Evolutionary conservation across 2,113 vertebrate species (phyloP), one percentile per base, ranked within the genome.

Genomic region (Acanthisitta chloris): DNA sequence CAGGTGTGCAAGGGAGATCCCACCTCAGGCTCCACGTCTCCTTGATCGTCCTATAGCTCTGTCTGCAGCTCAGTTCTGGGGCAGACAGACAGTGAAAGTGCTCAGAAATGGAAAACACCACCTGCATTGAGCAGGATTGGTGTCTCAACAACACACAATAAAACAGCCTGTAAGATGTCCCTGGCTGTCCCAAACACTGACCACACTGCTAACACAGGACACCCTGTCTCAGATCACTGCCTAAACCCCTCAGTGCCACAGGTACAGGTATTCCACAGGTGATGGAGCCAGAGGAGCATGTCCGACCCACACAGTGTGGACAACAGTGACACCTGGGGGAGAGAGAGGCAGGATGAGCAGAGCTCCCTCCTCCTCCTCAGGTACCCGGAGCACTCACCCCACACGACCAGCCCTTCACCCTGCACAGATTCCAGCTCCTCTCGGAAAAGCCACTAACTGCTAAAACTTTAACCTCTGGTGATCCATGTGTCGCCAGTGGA

Each of bases 271-370:
- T 8, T 2, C 29, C 48, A 1, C 59, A 61, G 87, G 85, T 40
- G 54, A 7, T 2, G 16, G 4, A 66, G 93, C 67, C 59, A 28
- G 16, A 4, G 58, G 36, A 36, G 5, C 46, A 10, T 14, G 34
- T 1, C 89, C 42, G 28, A 9, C 81, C 24, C 3, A 52, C 15
- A 5, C 25, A 69, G 92, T 46, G 34, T 8, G 97, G 97, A 74
- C 95, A 96, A 98, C 97, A 98, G 97, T 97, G 98, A 98, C 98
- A 98, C 97, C 98, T 97, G 96, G 97, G 98, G 98, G 98, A 98
- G 84, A 96, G 84, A 67, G 59, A 86, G 90, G 66, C 21, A 29
- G 95, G 90, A 96, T 6, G 95, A 94, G 92, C 92, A 46, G 95
- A 58, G 90, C 92, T 79, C 26, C 46, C 7, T 38, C 67, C 40